phyloP scores from a whole-genome alignment of 2,113 vertebrate species.

The Nicator chloris region DNA sequence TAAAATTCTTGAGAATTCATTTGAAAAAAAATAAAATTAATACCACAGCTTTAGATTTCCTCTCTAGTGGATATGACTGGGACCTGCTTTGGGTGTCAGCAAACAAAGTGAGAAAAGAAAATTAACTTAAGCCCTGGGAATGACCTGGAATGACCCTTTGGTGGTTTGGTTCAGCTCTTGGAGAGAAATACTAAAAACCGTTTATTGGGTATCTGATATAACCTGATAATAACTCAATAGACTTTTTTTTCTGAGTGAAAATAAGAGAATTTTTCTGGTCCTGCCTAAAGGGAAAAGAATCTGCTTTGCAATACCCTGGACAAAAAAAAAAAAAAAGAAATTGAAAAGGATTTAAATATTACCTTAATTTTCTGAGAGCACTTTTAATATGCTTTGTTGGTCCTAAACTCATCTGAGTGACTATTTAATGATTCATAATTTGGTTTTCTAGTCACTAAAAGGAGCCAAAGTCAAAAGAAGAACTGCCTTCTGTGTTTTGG shows the following conservation, averaged over 20 bases:
- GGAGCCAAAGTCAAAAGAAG: slow-evolving; percentile 8
- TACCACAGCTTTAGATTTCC: fast-evolving
- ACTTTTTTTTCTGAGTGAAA: neutral
- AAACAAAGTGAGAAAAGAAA: neutral
- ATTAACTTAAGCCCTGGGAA: neutral
- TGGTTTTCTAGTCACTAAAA: neutral
- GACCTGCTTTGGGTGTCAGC: neutral
- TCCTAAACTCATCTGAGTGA: neutral
- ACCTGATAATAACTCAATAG: neutral
- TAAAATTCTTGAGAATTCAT: neutral
- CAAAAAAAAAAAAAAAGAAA: neutral
- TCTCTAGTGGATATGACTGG: neutral
- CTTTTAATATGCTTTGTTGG: neutral
- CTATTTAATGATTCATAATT: neutral
- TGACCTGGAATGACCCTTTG: neutral
- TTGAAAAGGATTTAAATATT: neutral
- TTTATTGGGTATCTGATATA: fast-evolving
- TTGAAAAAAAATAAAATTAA: neutral
- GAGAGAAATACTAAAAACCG: neutral
- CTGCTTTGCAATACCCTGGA: fast-evolving
- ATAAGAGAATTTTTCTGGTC: neutral
- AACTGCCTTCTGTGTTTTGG: slow-evolving; percentile 5
- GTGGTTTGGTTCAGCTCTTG: neutral
- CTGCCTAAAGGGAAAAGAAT: neutral
- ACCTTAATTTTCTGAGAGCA: neutral